These are phyloP conservation scores for Drosophila watanabei DNA, from an alignment of 1,140 invertebrate species.

Conservation along the genomic window DNA sequence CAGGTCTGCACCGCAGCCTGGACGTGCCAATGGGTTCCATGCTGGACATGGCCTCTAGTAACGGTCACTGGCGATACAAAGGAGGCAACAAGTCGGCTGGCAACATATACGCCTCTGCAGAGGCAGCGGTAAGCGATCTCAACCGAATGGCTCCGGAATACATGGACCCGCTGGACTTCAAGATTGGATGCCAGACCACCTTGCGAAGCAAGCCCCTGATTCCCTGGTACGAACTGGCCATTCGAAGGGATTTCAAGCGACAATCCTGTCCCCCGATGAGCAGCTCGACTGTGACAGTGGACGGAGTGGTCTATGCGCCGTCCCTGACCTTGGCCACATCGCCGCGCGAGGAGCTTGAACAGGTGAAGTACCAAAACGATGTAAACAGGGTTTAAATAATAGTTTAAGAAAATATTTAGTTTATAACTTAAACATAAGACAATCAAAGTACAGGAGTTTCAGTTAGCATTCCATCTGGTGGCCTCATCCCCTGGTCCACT, in stretches of 20 bases:
- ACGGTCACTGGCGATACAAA: conserved; percentile 43
- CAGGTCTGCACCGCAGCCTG: conserved; percentile 69
- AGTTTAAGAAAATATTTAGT: neutral
- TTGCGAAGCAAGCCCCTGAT: conserved; percentile 88
- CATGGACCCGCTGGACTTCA: conserved; percentile 86
- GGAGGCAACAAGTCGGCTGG: conserved; percentile 72
- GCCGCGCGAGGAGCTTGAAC: conserved; percentile 63
- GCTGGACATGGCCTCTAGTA: conserved; percentile 63
- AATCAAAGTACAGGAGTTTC: neutral
- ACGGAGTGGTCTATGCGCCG: conserved; percentile 14
- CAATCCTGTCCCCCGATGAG: conserved; percentile 89
- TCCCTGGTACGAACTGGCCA: conserved; percentile 95
- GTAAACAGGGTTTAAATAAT: neutral
- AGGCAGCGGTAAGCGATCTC: conserved; percentile 74
- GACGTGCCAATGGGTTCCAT: conserved; percentile 75
- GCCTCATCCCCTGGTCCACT: neutral
- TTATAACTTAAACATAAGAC: neutral
- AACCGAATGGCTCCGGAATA: conserved; percentile 82
- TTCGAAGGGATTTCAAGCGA: conserved; percentile 88
- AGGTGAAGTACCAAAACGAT: conserved; percentile 31
- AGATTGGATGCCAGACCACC: conserved; percentile 88
- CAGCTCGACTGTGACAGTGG: conserved; percentile 14
- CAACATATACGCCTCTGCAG: conserved; percentile 78
- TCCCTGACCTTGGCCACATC: conserved; percentile 55
- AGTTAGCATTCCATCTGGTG: neutral